Evolutionary conservation across 53 echinoderm and acorn worm genomes (phyloP).

Genomic region (Paracentrotus lividus): DNA sequence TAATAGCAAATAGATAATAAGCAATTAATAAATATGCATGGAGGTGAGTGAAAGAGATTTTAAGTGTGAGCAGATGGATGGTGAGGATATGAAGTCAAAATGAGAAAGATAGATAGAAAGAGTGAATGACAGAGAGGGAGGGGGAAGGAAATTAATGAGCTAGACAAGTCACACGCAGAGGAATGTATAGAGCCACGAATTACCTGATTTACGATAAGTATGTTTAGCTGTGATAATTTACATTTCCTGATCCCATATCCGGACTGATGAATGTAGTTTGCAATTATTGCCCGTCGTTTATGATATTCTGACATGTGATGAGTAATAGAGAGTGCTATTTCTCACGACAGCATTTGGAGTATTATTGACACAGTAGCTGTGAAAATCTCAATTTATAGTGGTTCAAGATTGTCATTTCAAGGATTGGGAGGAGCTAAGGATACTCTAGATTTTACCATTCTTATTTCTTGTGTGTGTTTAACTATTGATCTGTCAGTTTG

Average conservation of each 20-base stretch:
- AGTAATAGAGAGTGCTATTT: slow-evolving; percentile 3
- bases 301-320: slow-evolving; percentile 27
- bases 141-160: background rate
- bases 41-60: too few relatives aligned
- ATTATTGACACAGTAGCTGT: slow-evolving; percentile 20
- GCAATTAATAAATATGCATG: too few relatives aligned
- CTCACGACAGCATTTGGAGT: background rate
- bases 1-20: too few relatives aligned
- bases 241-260: slow-evolving; percentile 65
- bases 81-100: background rate
- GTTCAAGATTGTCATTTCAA: background rate
- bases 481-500: too few relatives aligned
- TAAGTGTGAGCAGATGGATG: too few relatives aligned
- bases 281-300: slow-evolving; percentile 2
- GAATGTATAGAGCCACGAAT: slow-evolving; percentile 29
- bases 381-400: slow-evolving; percentile 39
- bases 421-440: background rate
- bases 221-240: slow-evolving; percentile 62
- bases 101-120: background rate
- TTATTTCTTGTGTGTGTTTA: background rate
- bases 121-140: background rate
- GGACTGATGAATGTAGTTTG: slow-evolving; percentile 27
- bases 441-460: background rate
- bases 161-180: background rate
- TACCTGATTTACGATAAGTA: slow-evolving; percentile 1